These are phyloP conservation scores for Syngnathus floridae DNA, from an alignment of 2,113 vertebrate species.

Conservation along the genomic window DNA sequence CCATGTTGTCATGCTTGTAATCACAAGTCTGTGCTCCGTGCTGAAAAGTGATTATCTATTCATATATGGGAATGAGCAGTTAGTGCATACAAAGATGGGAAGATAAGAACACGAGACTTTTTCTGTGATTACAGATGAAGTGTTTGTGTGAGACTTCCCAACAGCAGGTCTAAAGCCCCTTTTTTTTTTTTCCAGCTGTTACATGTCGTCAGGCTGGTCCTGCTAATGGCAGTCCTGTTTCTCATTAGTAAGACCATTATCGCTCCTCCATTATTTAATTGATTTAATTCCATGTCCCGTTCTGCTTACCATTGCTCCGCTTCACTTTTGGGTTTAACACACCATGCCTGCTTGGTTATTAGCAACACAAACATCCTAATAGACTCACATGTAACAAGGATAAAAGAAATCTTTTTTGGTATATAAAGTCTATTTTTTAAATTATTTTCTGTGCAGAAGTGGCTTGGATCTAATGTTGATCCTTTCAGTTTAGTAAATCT, in stretches of 20 bases:
- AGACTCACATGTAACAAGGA: too few relatives aligned
- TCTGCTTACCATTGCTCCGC: conserved; percentile 5
- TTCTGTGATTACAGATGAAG: background rate
- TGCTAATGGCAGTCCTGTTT: conserved; percentile 59
- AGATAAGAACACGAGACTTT: background rate
- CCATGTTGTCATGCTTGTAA: conserved; percentile 23
- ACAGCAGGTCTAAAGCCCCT: background rate
- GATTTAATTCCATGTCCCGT: conserved; percentile 52
- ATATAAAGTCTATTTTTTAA: too few relatives aligned
- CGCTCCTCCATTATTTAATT: conserved; percentile 68
- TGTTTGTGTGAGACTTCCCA: background rate
- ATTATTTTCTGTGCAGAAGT: too few relatives aligned
- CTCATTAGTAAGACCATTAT: conserved; percentile 70
- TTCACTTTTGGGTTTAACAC: conserved; percentile 2
- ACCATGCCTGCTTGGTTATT: background rate
- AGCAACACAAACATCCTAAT: too few relatives aligned
- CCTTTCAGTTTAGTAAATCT: too few relatives aligned
- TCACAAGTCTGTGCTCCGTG: conserved; percentile 1
- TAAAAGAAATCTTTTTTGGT: too few relatives aligned
- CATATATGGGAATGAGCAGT: too few relatives aligned
- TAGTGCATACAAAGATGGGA: background rate
- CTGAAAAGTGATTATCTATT: background rate
- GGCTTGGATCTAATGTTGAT: too few relatives aligned
- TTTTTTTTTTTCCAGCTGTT: conserved; percentile 34
- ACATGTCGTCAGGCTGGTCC: conserved; percentile 41